Evolutionary conservation across 2,888 invertebrate genomes (phyloP).

Genomic region (Gnatocerus cornutus): DNA sequence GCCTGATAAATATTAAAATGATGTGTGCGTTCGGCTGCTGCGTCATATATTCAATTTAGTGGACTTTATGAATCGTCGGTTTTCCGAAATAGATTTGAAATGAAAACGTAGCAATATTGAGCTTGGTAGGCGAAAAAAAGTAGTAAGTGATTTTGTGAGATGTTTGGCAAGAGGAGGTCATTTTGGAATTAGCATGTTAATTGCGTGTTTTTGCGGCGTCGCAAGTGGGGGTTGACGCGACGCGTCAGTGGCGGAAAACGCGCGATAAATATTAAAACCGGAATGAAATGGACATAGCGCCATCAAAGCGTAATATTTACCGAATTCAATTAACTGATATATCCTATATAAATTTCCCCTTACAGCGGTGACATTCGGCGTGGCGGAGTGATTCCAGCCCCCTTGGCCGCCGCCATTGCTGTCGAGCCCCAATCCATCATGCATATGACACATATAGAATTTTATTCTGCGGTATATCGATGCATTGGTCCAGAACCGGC

Average conservation of each 20-base stretch:
- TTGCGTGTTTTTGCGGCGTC: constrained; percentile 33
- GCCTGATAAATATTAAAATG: constrained; percentile 55
- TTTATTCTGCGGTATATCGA: constrained; percentile 70
- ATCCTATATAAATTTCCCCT: constrained; percentile 67
- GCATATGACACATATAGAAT: constrained; percentile 69
- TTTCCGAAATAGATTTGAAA: constrained; percentile 31
- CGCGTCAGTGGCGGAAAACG: constrained; percentile 50
- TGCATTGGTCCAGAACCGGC: constrained; percentile 63
- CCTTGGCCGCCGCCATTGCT: constrained; percentile 63
- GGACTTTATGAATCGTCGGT: constrained; percentile 25
- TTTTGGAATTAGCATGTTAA: constrained; percentile 39
- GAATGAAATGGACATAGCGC: constrained; percentile 63
- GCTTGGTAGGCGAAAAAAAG: constrained; percentile 26
- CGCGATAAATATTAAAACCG: constrained; percentile 63
- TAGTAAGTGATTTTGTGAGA: constrained; percentile 24
- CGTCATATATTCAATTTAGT: constrained; percentile 35
- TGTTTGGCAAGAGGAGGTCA: constrained; percentile 13
- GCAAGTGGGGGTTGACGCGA: constrained; percentile 22
- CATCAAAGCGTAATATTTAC: constrained; percentile 66
- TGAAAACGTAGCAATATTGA: constrained; percentile 25
- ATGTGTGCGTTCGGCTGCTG: constrained; percentile 38
- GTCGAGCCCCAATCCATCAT: constrained; percentile 69
- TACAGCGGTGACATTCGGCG: constrained; percentile 65
- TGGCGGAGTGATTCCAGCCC: constrained; percentile 45
- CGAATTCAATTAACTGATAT: constrained; percentile 68